Evolutionary conservation across 2,888 invertebrate species (phyloP).

Genomic region (Pyrgus malvae): DNA sequence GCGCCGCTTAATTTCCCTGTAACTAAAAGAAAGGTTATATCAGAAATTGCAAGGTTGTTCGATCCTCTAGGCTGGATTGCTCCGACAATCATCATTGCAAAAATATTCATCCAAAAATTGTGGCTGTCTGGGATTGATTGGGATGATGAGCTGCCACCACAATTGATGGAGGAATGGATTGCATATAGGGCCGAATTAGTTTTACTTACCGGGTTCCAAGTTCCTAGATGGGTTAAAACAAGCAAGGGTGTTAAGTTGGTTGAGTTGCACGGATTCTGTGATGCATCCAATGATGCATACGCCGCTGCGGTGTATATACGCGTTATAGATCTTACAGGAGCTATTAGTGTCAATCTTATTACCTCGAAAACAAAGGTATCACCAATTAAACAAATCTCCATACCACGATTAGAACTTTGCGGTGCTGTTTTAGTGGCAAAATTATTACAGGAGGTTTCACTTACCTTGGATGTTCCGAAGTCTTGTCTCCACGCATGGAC

Average conservation of each 20-base stretch:
- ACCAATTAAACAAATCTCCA: slow-evolving; percentile 24
- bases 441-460: slow-evolving; percentile 17
- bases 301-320: slow-evolving; percentile 29
- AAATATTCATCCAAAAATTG: slow-evolving; percentile 42
- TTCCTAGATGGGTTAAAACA: slow-evolving; percentile 29
- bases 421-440: slow-evolving; percentile 26
- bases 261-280: slow-evolving; percentile 34
- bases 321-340: slow-evolving; percentile 1
- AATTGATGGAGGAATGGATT: slow-evolving; percentile 33
- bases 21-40: slow-evolving; percentile 43
- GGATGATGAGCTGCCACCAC: slow-evolving; percentile 37
- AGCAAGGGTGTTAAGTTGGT: slow-evolving; percentile 3
- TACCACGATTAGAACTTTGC: slow-evolving; percentile 28
- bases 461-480: slow-evolving; percentile 5
- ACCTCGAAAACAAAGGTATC: slow-evolving; percentile 24
- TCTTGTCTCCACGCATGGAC: slow-evolving; percentile 27
- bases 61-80: slow-evolving; percentile 46
- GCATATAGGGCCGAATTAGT: slow-evolving; percentile 24
- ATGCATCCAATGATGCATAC: slow-evolving; percentile 31
- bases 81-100: slow-evolving; percentile 37
- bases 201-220: slow-evolving; percentile 17
- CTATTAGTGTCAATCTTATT: slow-evolving; percentile 18
- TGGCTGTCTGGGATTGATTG: slow-evolving; percentile 42
- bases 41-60: slow-evolving; percentile 40
- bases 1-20: slow-evolving; percentile 28